Evolutionary conservation across 2,797 vertebrate species (phyloP), one percentile per base, ranked within the genome.

Genomic region (Masticophis lateralis): DNA sequence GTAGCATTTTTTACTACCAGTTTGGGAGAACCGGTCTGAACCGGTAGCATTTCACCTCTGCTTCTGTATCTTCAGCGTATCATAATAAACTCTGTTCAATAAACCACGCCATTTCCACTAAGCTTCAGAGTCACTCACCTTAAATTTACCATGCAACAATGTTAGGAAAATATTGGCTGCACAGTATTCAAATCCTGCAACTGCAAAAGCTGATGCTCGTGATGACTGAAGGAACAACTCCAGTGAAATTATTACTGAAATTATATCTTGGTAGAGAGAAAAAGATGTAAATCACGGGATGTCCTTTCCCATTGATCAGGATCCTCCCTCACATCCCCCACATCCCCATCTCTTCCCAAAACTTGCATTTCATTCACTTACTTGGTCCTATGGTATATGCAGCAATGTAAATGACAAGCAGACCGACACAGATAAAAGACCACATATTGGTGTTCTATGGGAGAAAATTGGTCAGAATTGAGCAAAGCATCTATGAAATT

Each of bases 81-180:
- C 57, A 59, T 43, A 43, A 43, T 43, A 79, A 79, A 79, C 9
- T 43, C 20, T 22, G 32, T 22, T 79, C 22, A 43, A 43, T 5
- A 79, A 79, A 79, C 37, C 9, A 47, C 22, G 0, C 9, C 74
- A 43, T 79, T 79, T 11, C 74, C 74, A 79, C 9, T 22, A 43
- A 79, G 32, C 37, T 79, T 79, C 74, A 79, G 37, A 79, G 37
- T 79, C 74, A 43, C 74, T 79, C 20, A 79, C 74, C 74, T 79
- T 10, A 3, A 43, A 4, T 79, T 43, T 79, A 43, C 1, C 3
- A 22, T 22, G 1, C 1, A 5, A 0, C 37, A 43, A 4, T 22
- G 1, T 22, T 79, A 79, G 18, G 37, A 43, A 0, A 43, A 79
- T 22, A 79, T 4, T 22, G 37, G 2, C 0, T 22, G 43, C 0